Base-by-base conservation (phyloP, 2,888 invertebrate species). In the Altica lythri region DNA sequence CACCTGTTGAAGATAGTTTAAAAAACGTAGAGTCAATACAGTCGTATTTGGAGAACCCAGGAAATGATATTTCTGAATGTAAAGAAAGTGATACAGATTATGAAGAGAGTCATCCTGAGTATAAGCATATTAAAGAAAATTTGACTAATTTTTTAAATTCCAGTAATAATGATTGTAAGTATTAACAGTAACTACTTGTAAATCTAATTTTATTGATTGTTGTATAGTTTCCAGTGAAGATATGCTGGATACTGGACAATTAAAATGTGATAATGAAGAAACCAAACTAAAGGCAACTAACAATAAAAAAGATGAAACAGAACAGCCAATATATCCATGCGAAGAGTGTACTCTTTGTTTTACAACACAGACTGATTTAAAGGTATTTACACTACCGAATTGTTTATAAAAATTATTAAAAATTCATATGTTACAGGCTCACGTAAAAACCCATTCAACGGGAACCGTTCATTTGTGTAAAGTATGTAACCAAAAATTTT, bases 401-500 rank as follows among this genome's bases (percentile, higher is more conserved):
- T 34, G 34, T 2, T n/a, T 17, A 10, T 29, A 43, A 27, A n/a
- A 43, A 29, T 43, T n/a, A 29, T n/a, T 12, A 29, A 43, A 16
- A n/a, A 17, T 16, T 44, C 8, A 44, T 10, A 37, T 22, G 35
- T 32, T 27, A 17, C 43, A 60, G 61, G 44, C 22, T 2, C 60
- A 63, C 55, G 40, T 60, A n/a, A 70, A 69, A 57, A 68, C 63
- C 10, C 72, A 74, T 63, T 62, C 63, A 10, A 72, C 69, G 65
- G 40, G 48, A 13, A 57, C 62, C 3, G 59, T 61, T 32, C 69
- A 63, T 64, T 68, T 67, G 13, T 78, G 79, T 59, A 70, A 72
- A 57, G 64, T 72, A 12, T 79, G 79, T 60, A 71, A 74, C 54
- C 74, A 77, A 64, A 68, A 63, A 2, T 79, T 79, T 63, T 71